Evolutionary conservation across 2,113 vertebrate species (phyloP).

Genomic region (Cyanistes caeruleus): DNA sequence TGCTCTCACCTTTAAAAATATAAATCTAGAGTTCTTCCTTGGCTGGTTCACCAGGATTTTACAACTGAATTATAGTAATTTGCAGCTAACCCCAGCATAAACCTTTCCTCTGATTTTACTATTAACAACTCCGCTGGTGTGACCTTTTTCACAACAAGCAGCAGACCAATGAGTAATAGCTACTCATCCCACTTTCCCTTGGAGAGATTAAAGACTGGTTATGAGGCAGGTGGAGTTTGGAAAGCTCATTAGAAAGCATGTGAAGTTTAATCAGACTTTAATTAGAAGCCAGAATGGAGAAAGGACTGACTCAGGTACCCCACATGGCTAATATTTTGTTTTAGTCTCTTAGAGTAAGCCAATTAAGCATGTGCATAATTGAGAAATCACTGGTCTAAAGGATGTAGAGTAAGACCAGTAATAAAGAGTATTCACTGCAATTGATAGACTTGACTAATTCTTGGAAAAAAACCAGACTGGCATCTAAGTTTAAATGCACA

Average conservation of each 20-base stretch:
- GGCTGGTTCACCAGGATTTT: background rate
- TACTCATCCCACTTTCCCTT: background rate
- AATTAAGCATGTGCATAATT: background rate
- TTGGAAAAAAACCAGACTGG: background rate
- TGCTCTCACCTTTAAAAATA: background rate
- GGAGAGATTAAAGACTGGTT: background rate
- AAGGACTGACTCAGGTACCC: conserved; percentile 18
- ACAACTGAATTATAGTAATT: background rate
- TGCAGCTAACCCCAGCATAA: conserved; percentile 1
- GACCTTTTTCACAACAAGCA: background rate
- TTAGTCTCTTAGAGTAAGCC: background rate
- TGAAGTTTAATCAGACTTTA: conserved; percentile 30
- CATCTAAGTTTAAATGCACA: background rate
- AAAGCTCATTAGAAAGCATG: background rate
- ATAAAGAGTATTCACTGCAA: background rate
- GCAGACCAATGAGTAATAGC: background rate
- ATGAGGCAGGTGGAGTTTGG: conserved; percentile 7
- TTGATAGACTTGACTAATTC: background rate
- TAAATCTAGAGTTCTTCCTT: background rate
- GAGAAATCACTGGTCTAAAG: background rate
- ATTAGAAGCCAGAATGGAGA: conserved; percentile 27
- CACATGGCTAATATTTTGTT: background rate
- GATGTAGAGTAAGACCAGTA: background rate
- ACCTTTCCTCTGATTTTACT: background rate
- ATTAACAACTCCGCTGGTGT: background rate